Percentiles rank a stretch among this genome's conserved stretches.
phyloP scores from a whole-genome alignment of 2,113 vertebrate genomes.

The Eudyptes chrysolophus region DNA sequence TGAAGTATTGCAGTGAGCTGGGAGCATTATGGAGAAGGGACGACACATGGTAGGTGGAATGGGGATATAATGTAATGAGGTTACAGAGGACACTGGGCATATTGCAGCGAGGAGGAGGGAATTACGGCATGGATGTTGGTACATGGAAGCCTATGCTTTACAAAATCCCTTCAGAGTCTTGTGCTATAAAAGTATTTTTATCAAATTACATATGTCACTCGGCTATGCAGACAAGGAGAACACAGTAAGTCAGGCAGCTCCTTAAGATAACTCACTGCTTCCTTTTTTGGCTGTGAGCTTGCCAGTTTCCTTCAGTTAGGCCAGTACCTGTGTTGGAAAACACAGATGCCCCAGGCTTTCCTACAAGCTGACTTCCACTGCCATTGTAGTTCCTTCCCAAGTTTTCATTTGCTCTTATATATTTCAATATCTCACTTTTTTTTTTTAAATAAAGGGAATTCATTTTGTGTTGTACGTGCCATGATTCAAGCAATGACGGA shows the following conservation, averaged over 20 bases:
- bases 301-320: not conserved
- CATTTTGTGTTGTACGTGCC: not conserved
- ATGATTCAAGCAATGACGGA: not conserved
- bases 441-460: not conserved
- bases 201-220: not conserved
- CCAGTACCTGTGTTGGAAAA: not conserved
- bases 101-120: not conserved
- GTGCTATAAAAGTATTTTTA: conserved; percentile 11
- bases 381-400: not conserved
- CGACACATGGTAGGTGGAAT: not conserved
- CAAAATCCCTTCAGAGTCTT: not conserved
- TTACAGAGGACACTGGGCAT: not conserved
- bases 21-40: not conserved
- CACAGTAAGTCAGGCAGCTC: not conserved
- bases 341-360: not conserved
- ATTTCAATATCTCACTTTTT: not conserved
- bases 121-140: not conserved
- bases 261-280: not conserved
- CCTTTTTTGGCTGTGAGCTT: not conserved
- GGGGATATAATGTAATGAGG: not conserved
- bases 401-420: not conserved
- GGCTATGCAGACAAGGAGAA: not conserved
- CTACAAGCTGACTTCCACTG: not conserved
- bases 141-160: not conserved
- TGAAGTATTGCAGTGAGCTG: not conserved